Evolutionary conservation across 1,140 invertebrate species (phyloP).

Genomic region (Periplaneta americana): DNA sequence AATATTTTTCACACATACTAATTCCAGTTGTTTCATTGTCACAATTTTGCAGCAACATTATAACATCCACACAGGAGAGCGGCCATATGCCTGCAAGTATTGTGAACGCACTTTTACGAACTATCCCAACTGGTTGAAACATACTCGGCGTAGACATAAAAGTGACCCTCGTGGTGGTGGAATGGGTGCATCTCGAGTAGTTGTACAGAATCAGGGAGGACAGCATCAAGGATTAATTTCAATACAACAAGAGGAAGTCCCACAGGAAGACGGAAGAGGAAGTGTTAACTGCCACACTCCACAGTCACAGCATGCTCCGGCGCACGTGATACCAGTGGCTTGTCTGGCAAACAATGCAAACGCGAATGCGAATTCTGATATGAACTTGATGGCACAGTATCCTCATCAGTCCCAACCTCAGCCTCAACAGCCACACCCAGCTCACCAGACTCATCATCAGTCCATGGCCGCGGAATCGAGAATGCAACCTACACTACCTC

Average conservation of each 20-base stretch:
- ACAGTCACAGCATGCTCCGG: background rate
- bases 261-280: background rate
- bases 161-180: slow-evolving; percentile 32
- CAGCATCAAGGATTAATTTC: background rate
- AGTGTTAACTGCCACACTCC: background rate
- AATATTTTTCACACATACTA: no score
- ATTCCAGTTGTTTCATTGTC: slow-evolving; percentile 10
- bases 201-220: background rate
- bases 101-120: slow-evolving; percentile 48
- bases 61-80: slow-evolving; percentile 47
- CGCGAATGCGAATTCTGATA: background rate
- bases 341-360: background rate
- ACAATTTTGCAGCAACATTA: slow-evolving; percentile 36
- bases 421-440: background rate
- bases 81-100: slow-evolving; percentile 47
- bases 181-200: background rate
- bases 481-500: background rate
- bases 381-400: background rate
- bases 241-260: background rate
- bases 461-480: background rate
- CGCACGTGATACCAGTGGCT: background rate
- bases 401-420: background rate
- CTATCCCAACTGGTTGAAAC: slow-evolving; percentile 51
- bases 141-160: slow-evolving; percentile 46
- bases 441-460: background rate